Evolutionary conservation across 2,113 vertebrate species (phyloP).

Genomic region (Labeo catla): DNA sequence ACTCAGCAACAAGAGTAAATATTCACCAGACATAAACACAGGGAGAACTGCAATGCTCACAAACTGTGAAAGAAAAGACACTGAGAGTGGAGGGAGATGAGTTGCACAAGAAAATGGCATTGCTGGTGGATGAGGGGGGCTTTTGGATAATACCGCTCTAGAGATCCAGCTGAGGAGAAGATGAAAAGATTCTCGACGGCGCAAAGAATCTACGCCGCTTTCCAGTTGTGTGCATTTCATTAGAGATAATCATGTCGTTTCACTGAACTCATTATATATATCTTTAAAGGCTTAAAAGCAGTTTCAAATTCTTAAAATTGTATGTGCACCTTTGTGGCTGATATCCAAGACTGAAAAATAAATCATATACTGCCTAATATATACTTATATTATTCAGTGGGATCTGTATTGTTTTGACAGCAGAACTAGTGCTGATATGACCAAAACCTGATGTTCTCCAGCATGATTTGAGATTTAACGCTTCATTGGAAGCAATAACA

Average conservation of each 20-base stretch:
- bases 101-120: constrained; percentile 39
- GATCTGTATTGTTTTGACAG: background rate
- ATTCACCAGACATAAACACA: constrained; percentile 32
- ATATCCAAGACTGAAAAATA: background rate
- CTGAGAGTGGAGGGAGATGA: constrained; percentile 25
- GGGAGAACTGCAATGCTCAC: constrained; percentile 37
- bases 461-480: background rate
- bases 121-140: background rate
- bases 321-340: background rate
- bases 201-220: background rate
- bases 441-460: background rate
- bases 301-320: background rate
- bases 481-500: background rate
- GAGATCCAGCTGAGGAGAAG: constrained; percentile 23
- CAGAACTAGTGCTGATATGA: background rate
- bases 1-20: constrained; percentile 4
- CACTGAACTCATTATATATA: background rate
- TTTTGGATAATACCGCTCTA: constrained; percentile 3
- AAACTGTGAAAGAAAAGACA: constrained; percentile 7
- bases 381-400: background rate
- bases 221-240: background rate
- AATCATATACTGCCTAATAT: background rate
- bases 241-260: background rate
- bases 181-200: background rate
- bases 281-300: background rate